Percentiles rank a stretch among this genome's conserved stretches.
Conservation (phyloP, 1,140 invertebrate species). For the Drosophila nasuta region DNA sequence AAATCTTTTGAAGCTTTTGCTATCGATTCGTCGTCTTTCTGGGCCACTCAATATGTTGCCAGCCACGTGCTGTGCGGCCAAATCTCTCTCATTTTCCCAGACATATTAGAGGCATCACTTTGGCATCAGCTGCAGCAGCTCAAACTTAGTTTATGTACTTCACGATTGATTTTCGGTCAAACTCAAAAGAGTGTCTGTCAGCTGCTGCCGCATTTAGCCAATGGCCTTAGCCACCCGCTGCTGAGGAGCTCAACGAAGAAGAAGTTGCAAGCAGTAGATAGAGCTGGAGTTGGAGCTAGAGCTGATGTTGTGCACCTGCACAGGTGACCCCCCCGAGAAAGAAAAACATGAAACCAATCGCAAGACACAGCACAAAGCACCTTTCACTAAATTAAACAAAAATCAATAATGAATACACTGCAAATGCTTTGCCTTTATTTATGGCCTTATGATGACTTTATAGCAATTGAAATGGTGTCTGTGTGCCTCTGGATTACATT, state of each 20-base stretch:
- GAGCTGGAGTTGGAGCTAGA: not conserved
- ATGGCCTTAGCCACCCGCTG: slow-evolving; percentile 24
- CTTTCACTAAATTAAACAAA: slow-evolving; percentile 55
- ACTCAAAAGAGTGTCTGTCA: slow-evolving; percentile 38
- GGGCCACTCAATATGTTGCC: slow-evolving; percentile 43
- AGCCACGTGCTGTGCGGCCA: slow-evolving; percentile 55
- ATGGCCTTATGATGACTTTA: slow-evolving; percentile 17
- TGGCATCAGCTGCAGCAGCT: not conserved
- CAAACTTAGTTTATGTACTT: slow-evolving; percentile 32
- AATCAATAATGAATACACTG: slow-evolving; percentile 46
- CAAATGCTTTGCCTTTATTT: slow-evolving; percentile 27
- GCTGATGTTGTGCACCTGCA: slow-evolving; percentile 12
- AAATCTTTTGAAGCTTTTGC: slow-evolving; percentile 52
- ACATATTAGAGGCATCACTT: slow-evolving; percentile 44
- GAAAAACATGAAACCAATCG: slow-evolving; percentile 27
- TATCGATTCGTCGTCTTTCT: slow-evolving; percentile 61
- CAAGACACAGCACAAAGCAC: slow-evolving; percentile 23
- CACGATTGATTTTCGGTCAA: slow-evolving; percentile 45
- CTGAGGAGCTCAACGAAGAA: not conserved
- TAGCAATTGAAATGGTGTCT: slow-evolving; percentile 11
- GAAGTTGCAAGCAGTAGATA: not conserved
- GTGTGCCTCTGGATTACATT: slow-evolving; percentile 12
- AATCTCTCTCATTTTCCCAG: slow-evolving; percentile 43
- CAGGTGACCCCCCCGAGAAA: slow-evolving; percentile 30
- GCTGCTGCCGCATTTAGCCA: slow-evolving; percentile 9